Evolutionary conservation across 2,888 invertebrate genomes (phyloP).

Genomic region (Trissolcus japonicus): DNA sequence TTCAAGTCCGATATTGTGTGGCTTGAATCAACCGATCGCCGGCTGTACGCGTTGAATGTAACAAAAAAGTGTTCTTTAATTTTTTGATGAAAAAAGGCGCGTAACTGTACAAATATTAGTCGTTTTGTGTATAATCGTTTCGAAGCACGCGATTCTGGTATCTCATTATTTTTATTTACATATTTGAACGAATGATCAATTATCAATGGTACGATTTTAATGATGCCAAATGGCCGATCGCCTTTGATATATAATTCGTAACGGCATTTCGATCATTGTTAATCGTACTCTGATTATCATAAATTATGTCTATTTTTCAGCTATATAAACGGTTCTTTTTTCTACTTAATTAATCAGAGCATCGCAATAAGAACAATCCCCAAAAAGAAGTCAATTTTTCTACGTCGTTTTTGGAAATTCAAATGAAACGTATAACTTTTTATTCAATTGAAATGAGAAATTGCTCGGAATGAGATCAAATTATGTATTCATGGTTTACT

Average conservation of each 20-base stretch:
- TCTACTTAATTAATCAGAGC: background rate
- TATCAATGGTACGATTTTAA: slow-evolving; percentile 33
- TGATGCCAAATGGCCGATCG: slow-evolving; percentile 19
- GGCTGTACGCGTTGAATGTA: background rate
- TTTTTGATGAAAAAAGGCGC: slow-evolving; percentile 24
- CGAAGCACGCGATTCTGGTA: slow-evolving; percentile 29
- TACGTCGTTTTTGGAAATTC: background rate
- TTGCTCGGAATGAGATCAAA: too few species aligned
- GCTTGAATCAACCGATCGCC: slow-evolving; percentile 5
- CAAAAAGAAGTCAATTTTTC: background rate
- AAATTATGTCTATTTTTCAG: slow-evolving; percentile 15
- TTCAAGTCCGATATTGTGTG: slow-evolving; percentile 8
- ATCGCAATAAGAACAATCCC: background rate
- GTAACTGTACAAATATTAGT: slow-evolving; percentile 45
- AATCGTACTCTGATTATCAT: slow-evolving; percentile 20
- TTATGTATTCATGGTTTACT: slow-evolving; percentile 13
- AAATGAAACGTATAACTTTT: background rate
- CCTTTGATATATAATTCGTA: slow-evolving; percentile 25
- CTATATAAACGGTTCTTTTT: too few species aligned
- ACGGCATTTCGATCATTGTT: slow-evolving; percentile 34
- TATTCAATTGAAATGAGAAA: background rate
- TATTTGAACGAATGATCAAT: slow-evolving; percentile 35
- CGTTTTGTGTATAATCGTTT: slow-evolving; percentile 30
- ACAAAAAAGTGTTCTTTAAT: slow-evolving; percentile 1
- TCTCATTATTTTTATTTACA: slow-evolving; percentile 36